phyloP scores from a whole-genome alignment of 2,113 vertebrate genomes.

The Microcebus tavaratra region DNA sequence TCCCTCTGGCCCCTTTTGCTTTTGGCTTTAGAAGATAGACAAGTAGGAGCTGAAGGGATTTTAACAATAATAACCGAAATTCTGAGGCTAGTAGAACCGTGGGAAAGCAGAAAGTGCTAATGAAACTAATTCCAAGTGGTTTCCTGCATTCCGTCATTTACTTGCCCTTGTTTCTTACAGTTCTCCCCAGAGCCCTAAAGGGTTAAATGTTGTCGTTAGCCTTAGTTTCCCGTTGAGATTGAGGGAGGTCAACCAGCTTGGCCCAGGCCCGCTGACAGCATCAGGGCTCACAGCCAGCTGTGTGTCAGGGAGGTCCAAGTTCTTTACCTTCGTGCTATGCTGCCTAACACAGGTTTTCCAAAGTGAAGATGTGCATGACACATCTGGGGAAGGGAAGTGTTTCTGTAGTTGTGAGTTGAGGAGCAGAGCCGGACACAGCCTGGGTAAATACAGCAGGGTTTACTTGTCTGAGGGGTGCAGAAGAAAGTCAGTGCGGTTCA shows the following conservation, averaged over 20 bases:
- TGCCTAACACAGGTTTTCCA: neutral
- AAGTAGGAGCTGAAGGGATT: neutral
- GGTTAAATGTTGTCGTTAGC: neutral
- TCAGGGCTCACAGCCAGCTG: neutral
- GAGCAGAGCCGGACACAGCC: neutral
- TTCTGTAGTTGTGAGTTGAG: neutral
- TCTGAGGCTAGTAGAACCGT: neutral
- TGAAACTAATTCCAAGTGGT: neutral
- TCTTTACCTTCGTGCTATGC: neutral
- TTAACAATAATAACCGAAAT: neutral
- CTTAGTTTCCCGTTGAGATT: neutral
- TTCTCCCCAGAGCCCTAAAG: too few relatives aligned
- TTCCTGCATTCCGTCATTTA: neutral
- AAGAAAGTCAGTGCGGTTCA: neutral
- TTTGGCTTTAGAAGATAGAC: neutral
- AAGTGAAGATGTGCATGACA: rapidly evolving
- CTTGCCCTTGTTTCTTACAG: neutral
- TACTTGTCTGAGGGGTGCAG: neutral
- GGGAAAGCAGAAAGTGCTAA: neutral
- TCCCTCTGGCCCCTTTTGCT: neutral
- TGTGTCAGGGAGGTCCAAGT: neutral
- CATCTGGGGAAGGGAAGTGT: neutral
- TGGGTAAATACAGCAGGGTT: neutral
- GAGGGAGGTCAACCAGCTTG: neutral
- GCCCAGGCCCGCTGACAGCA: neutral